These are phyloP conservation scores for Drosophila obscura DNA, from an alignment of 1,140 invertebrate species.

Conservation along the genomic window DNA sequence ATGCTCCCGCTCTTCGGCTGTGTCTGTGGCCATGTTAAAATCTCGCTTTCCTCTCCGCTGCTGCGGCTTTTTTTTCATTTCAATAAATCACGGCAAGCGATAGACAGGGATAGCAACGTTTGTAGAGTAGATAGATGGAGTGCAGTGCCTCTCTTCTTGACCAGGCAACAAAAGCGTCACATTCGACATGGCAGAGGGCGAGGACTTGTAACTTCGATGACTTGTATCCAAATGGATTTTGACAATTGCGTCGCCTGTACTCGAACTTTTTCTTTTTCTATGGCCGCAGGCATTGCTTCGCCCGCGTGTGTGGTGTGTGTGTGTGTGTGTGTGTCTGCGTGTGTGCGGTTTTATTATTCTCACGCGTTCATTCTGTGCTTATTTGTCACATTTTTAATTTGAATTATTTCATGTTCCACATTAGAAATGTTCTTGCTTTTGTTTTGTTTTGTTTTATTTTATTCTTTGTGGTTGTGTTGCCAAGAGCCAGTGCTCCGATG, in stretches of 20 bases:
- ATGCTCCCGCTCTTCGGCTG: constrained; percentile 3
- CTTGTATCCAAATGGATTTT: constrained; percentile 1
- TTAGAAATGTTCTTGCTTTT: constrained; percentile 17
- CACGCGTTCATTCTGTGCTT: constrained; percentile 34
- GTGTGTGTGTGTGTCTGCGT: constrained; percentile 4
- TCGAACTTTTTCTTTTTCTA: background rate
- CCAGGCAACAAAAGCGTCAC: constrained; percentile 12
- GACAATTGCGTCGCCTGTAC: constrained; percentile 53
- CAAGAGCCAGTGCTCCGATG: constrained; percentile 25
- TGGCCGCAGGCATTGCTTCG: too few species aligned
- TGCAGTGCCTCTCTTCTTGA: background rate
- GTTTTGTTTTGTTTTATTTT: constrained; percentile 15
- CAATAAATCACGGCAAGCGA: constrained; percentile 53
- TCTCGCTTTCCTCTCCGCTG: constrained; percentile 9
- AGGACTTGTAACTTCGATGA: background rate
- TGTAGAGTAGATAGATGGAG: constrained; percentile 18
- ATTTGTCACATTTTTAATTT: constrained; percentile 46
- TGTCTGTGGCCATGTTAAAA: too few species aligned
- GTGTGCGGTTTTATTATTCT: constrained; percentile 45
- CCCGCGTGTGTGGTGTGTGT: too few species aligned
- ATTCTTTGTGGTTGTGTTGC: constrained; percentile 7
- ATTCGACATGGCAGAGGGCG: constrained; percentile 14
- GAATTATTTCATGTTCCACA: constrained; percentile 47
- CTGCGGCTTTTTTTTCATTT: constrained; percentile 54
- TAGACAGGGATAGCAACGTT: constrained; percentile 6